These are phyloP conservation scores for Xanthostigma xanthostigma DNA, from an alignment of 2,888 invertebrate genomes.

Conservation along the genomic window DNA sequence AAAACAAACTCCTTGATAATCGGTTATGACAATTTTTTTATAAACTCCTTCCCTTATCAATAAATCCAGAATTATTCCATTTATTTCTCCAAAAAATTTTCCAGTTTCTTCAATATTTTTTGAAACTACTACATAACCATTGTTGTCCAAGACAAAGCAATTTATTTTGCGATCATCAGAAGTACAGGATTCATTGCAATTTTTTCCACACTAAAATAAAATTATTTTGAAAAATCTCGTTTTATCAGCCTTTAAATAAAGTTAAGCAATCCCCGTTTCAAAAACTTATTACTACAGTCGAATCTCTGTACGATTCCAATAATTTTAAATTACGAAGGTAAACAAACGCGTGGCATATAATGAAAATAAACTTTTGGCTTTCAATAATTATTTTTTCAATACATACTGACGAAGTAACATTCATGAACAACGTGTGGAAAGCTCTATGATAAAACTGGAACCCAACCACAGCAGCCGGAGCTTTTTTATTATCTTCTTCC, in stretches of 20 bases:
- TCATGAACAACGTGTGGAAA: conserved; percentile 60
- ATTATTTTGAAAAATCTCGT: conserved; percentile 17
- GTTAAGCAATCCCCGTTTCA: too few species aligned
- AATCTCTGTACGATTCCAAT: too few species aligned
- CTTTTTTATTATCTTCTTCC: conserved; percentile 31
- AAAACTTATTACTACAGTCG: too few species aligned
- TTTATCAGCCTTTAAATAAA: not conserved
- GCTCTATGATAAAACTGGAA: conserved; percentile 71
- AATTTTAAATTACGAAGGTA: too few species aligned
- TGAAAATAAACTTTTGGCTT: not conserved
- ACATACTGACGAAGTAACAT: conserved; percentile 60
- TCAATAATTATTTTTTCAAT: not conserved
- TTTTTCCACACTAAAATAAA: conserved; percentile 23
- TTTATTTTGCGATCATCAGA: conserved; percentile 43
- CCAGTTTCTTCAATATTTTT: conserved; percentile 60
- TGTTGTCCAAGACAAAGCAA: conserved; percentile 78
- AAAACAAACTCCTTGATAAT: conserved; percentile 84
- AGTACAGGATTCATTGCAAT: conserved; percentile 41
- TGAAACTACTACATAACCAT: conserved; percentile 74
- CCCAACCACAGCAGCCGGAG: conserved; percentile 55
- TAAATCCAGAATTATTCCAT: conserved; percentile 51
- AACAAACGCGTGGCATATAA: too few species aligned
- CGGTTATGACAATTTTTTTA: conserved; percentile 57
- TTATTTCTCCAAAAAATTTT: conserved; percentile 71
- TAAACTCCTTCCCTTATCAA: conserved; percentile 62